A percentile compares a stretch with the other conserved stretches of the same genome.
Evolutionary conservation across 2,888 invertebrate species (phyloP).

Genomic region (Eristalis intricaria): DNA sequence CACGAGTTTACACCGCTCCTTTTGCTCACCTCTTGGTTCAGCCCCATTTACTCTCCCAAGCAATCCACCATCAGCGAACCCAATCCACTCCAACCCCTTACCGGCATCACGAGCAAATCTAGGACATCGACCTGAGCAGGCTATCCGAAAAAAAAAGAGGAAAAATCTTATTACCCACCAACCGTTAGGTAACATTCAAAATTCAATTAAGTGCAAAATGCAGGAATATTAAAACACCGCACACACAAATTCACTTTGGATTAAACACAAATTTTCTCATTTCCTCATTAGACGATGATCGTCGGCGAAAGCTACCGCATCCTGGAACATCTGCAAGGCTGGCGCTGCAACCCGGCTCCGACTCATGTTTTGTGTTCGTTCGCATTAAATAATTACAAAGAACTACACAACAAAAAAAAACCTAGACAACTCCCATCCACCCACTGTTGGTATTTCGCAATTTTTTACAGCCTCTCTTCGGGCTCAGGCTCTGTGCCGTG

Average conservation of each 20-base stretch:
- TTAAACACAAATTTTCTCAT: conserved; percentile 62
- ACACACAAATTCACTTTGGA: conserved; percentile 49
- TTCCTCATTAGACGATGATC: conserved; percentile 5
- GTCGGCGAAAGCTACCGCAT: conserved; percentile 39
- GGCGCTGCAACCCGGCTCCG: background rate
- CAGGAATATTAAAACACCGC: background rate
- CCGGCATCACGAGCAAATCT: background rate
- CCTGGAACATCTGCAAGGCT: conserved; percentile 11
- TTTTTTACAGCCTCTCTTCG: conserved; percentile 29
- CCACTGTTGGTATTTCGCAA: conserved; percentile 67
- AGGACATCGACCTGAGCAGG: background rate
- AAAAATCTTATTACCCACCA: background rate
- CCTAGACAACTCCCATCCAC: conserved; percentile 49
- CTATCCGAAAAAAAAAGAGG: background rate
- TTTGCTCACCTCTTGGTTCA: too few species aligned
- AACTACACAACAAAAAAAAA: conserved; percentile 10
- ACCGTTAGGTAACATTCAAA: conserved; percentile 28
- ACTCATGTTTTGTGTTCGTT: background rate
- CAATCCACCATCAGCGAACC: too few species aligned
- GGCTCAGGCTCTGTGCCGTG: too few species aligned
- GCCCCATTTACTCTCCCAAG: too few species aligned
- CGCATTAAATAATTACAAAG: conserved; percentile 46
- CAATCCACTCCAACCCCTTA: background rate
- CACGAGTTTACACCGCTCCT: too few species aligned
- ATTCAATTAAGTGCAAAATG: conserved; percentile 53